Percentiles rank a stretch among this genome's conserved stretches.
Conservation (phyloP, 1,140 invertebrate species). For the Anoplolepis gracilipes region DNA sequence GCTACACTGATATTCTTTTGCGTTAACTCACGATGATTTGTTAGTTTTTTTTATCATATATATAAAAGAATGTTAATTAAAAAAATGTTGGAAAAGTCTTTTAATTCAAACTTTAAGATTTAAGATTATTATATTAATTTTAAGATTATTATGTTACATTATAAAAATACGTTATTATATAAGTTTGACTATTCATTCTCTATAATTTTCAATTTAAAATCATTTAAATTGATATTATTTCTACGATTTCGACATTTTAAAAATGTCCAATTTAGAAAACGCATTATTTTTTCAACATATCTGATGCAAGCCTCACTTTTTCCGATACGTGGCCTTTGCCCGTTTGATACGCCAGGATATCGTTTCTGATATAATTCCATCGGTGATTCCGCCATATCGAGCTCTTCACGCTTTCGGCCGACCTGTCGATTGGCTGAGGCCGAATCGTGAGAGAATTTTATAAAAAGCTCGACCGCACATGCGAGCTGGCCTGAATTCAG, state of each 20-base stretch:
- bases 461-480: conserved; percentile 22
- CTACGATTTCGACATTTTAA: not conserved
- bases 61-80: too few species aligned
- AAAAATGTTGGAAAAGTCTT: too few species aligned
- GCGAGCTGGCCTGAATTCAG: conserved; percentile 36
- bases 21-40: not conserved
- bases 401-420: not conserved
- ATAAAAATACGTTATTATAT: not conserved
- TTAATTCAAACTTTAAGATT: too few species aligned
- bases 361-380: conserved; percentile 1
- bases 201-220: not conserved
- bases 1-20: not conserved
- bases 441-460: conserved; percentile 53
- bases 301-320: not conserved
- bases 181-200: not conserved
- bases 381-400: conserved; percentile 26
- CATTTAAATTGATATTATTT: not conserved
- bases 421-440: conserved; percentile 23
- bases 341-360: conserved; percentile 2
- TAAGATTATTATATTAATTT: too few species aligned
- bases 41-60: not conserved
- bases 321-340: not conserved
- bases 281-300: not conserved
- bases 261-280: not conserved
- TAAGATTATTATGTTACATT: too few species aligned